A percentile compares a stretch with the other conserved stretches of the same genome.
Evolutionary conservation across 2,797 vertebrate genomes (phyloP).

Genomic region (Sylvia borin): DNA sequence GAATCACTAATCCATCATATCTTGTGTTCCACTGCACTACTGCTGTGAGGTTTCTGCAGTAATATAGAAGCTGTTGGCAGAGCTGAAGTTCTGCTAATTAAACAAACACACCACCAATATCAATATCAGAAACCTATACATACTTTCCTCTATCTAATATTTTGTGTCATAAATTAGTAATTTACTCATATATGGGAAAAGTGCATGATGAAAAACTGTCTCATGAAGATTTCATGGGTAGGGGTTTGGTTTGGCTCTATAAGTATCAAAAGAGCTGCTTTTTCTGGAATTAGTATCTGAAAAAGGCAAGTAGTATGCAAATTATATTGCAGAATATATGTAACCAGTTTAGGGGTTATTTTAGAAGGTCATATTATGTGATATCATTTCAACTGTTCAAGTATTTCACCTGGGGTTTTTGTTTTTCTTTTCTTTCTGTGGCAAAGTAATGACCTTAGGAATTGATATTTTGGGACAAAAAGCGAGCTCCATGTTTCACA

Average conservation of each 20-base stretch:
- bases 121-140: neutral
- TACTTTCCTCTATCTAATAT: neutral
- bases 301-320: neutral
- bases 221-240: neutral
- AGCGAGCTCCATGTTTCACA: neutral
- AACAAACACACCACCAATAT: neutral
- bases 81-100: neutral
- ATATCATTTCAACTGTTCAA: neutral
- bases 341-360: neutral
- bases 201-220: neutral
- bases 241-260: neutral
- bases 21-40: neutral
- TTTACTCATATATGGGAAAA: neutral
- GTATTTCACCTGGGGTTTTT: neutral
- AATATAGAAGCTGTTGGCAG: neutral
- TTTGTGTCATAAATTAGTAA: neutral
- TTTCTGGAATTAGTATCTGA: neutral
- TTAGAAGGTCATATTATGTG: neutral
- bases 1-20: neutral
- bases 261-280: neutral
- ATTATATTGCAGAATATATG: neutral
- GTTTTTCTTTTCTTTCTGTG: neutral
- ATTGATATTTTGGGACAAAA: neutral
- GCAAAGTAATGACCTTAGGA: neutral
- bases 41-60: neutral